Base-by-base conservation (phyloP, 1,140 invertebrate genomes). In the Saccostrea echinata region DNA sequence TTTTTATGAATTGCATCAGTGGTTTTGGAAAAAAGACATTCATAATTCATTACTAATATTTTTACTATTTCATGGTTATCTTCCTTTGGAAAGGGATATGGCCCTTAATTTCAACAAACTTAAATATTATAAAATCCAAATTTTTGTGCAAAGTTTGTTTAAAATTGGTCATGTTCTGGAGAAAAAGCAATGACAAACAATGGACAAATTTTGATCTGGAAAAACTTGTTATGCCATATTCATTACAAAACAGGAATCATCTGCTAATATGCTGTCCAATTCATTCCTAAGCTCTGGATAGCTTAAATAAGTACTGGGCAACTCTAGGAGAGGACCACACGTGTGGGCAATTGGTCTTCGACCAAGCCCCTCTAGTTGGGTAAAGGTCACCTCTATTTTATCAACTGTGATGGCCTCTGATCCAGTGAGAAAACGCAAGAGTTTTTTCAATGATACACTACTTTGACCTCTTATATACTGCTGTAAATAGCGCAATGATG, bases 191-290 rank as follows among this genome's bases (percentile, higher is more conserved):
- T n/a, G n/a, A n/a, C n/a, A n/a, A 55, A 9, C 53, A 9, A 55
- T 55, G 16, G n/a, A 55, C 16, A 55, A n/a, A 55, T 55, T 55
- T 55, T 55, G 53, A 55, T 55, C 53, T 55, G 53, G n/a, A 55
- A 55, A 55, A 55, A 16, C 53, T 55, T n/a, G n/a, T n/a, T 16
- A 55, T 55, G 53, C 68, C 8, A 71, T 71, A 71, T 71, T 71
- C 68, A 71, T 71, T 24, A n/a, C n/a, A 71, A 71, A 71, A 71
- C 68, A 71, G 21, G 68, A 71, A 30, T 71, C 68, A 71, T 71
- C 68, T 71, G 68, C 21, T 24, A 86, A 35, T 52, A 86, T 86
- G 35, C 71, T 86, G 8, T 86, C 85, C 53, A 86, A 57, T 81
- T 86, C 85, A 6, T 64, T 43, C 30, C 85, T 55, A 3, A 82